phyloP scores from a whole-genome alignment of 1,140 invertebrate genomes.

The Parasteatoda tepidariorum region DNA sequence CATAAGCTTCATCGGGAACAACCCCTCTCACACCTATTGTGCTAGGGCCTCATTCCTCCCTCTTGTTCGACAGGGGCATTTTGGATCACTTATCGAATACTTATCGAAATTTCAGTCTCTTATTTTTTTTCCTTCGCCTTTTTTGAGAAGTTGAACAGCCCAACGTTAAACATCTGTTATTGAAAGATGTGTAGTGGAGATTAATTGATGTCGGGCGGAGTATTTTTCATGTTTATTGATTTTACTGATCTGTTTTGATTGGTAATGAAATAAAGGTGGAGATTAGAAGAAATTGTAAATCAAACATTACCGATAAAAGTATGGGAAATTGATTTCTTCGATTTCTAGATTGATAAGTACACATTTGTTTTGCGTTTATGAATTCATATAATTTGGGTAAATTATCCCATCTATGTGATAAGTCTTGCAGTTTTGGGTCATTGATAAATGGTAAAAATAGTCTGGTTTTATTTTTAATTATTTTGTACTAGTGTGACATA shows the following conservation, averaged over 20 bases:
- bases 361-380: too few relatives aligned
- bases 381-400: too few relatives aligned
- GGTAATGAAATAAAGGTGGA: neutral
- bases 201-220: conserved; percentile 29
- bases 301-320: too few relatives aligned
- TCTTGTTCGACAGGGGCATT: neutral
- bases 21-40: conserved; percentile 41
- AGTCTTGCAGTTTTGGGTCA: too few relatives aligned
- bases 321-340: too few relatives aligned
- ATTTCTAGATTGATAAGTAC: too few relatives aligned
- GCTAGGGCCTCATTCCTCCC: conserved; percentile 40
- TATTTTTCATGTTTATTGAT: conserved; percentile 13
- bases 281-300: too few relatives aligned
- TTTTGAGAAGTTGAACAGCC: neutral
- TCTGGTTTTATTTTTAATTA: too few relatives aligned
- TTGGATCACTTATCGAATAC: neutral
- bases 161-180: conserved; percentile 42
- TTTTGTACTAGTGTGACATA: too few relatives aligned
- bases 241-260: conserved; percentile 18
- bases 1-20: conserved; percentile 12
- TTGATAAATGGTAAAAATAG: too few relatives aligned
- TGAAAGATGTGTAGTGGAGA: neutral
- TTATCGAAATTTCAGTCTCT: neutral
- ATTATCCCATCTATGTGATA: too few relatives aligned
- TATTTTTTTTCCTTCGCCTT: neutral